Base-by-base conservation (phyloP, 2,888 invertebrate genomes). In the Augiades crinisus region DNA sequence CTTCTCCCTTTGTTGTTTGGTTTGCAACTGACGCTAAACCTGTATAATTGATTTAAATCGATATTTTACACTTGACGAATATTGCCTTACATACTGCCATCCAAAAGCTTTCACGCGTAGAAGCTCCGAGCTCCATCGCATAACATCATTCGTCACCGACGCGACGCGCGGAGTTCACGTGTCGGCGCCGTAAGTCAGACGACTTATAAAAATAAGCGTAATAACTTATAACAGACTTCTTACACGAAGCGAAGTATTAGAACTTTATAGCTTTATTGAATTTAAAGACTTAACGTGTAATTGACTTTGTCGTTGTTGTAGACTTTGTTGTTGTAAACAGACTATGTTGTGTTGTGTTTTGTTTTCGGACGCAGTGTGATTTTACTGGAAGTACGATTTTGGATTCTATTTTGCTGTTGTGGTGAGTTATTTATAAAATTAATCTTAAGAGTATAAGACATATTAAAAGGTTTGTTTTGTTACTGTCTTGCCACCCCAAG, bases 91-190 rank as follows among this genome's bases (percentile, higher is more conserved):
- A 67, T 66, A 54, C 46, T 5, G 21, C 53, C 47, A 24, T 65
- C 58, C 61, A 27, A 55, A 65, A 72, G 78, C 78, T 78, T 78
- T 78, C 77, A 67, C 76, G 67, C 55, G 56, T 59, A 57, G 56
- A 56, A 60, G 37, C 60, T 61, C 54, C 59, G 57, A 5, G 53
- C 50, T 47, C 40, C 27, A 12, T 17, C 37, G 12, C 36, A 47
- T 33, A 17, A 40, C 16, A 47, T 54, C 61, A 62, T 47, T 63
- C 59, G 47, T 47, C 54, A 54, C 22, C 22, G 36, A 45, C 49
- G 53, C 52, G 49, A 50, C 60, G 67, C 60, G 65, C 61, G 55
- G 31, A 51, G 0, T 49, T 57, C 65, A 57, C 67, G 70, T 54
- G 49, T 19, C 3, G 4, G 8, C n/a, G 22, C 14, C 33, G 22